phyloP scores from a whole-genome alignment of 2,113 vertebrate species.

The Hylia prasina region DNA sequence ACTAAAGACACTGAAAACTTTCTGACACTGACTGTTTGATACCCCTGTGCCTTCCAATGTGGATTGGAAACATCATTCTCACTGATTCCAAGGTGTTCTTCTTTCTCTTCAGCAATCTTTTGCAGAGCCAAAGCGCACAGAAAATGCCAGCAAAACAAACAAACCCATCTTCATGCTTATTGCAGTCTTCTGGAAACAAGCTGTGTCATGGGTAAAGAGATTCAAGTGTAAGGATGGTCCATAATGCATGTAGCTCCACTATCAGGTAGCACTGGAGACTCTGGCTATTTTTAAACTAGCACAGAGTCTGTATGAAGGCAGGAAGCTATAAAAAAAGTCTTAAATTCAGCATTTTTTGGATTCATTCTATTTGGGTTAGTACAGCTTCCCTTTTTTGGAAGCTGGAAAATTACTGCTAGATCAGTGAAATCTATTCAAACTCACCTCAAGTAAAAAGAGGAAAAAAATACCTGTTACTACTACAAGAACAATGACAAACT shows the following conservation, averaged over 20 bases:
- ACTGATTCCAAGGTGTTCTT: rapidly evolving
- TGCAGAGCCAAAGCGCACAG: neutral
- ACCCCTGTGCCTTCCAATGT: no score
- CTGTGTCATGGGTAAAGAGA: neutral
- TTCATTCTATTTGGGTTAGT: neutral
- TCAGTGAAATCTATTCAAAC: neutral
- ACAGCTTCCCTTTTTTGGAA: neutral
- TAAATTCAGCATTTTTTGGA: neutral
- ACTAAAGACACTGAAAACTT: neutral
- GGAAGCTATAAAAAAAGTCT: neutral
- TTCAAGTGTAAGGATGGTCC: neutral
- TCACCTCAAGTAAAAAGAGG: neutral
- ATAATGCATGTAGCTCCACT: neutral
- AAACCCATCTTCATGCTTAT: no score
- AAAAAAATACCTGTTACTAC: neutral
- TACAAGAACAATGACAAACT: neutral
- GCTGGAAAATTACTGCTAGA: neutral
- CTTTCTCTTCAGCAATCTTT: neutral
- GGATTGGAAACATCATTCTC: neutral
- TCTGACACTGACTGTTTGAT: no score
- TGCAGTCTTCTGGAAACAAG: neutral
- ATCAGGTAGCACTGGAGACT: neutral
- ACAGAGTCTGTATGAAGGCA: neutral
- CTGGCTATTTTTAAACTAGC: neutral
- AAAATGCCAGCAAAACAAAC: neutral